Percentiles rank a stretch among this genome's conserved stretches.
Conservation (phyloP, 1,140 invertebrate genomes). For the Branchinecta lynchi region DNA sequence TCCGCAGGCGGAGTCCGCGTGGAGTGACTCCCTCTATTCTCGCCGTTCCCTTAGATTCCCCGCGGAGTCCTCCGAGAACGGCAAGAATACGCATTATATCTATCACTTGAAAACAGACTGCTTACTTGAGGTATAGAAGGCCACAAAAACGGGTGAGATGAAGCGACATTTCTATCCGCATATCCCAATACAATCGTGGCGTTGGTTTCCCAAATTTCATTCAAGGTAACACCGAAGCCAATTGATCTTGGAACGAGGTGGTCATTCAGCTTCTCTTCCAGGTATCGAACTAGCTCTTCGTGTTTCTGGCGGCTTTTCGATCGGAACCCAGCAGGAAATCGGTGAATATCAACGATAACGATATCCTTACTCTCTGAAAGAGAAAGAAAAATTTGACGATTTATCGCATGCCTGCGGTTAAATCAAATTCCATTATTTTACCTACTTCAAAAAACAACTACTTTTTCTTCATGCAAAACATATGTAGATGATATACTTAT, state of each 20-base stretch:
- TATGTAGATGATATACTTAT: too few species aligned
- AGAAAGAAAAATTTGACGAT: neutral
- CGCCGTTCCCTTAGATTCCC: too few species aligned
- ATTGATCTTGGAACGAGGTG: conserved; percentile 33
- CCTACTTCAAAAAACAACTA: too few species aligned
- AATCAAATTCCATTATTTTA: too few species aligned
- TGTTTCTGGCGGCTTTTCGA: conserved; percentile 29
- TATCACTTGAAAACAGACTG: too few species aligned
- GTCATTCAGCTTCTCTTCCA: conserved; percentile 44
- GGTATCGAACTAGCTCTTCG: conserved; percentile 38
- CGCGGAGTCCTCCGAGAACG: too few species aligned
- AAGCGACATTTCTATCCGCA: conserved; percentile 24
- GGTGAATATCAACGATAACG: conserved; percentile 50
- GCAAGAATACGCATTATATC: too few species aligned
- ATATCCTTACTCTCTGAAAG: conserved; percentile 34
- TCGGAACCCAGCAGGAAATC: conserved; percentile 48
- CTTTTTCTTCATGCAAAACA: too few species aligned
- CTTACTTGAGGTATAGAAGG: conserved; percentile 40
- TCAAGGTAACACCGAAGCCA: conserved; percentile 35
- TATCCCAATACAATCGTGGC: conserved; percentile 26
- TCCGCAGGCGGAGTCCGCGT: too few species aligned
- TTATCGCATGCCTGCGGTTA: too few species aligned
- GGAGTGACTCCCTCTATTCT: too few species aligned
- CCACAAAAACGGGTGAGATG: conserved; percentile 44
- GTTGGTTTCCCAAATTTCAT: conserved; percentile 31